Evolutionary conservation across 2,113 vertebrate species (phyloP), one percentile per base, ranked within the genome.

Genomic region (Chaenocephalus aceratus): DNA sequence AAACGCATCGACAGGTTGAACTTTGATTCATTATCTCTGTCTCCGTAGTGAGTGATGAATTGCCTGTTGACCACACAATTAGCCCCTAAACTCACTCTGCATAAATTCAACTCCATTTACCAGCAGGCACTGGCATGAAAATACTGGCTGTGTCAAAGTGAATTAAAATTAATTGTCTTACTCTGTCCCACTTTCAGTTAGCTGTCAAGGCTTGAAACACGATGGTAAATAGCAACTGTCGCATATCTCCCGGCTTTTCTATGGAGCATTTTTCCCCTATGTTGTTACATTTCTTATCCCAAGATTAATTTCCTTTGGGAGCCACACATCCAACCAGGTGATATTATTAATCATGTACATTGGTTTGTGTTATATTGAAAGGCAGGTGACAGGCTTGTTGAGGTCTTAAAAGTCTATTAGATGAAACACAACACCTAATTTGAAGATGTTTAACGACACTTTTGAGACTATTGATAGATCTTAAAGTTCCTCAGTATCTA

Each of bases 221-320:
- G 21, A 70, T 44, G 73, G 41, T 49, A 72, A 86, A 83, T 53
- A 56, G 34, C 48, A 59, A 18, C 49, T 30, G 6, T 15, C 0
- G 0, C 18, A 16, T 66, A 59, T 79, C 62, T 64, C 41, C 5
- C 0, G 2, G 56, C 36, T 53, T 54, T 52, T 70, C 49, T 7
- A 58, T n/a, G 10, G 2, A 45, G 3, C 8, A 36, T 71, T 84
- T 83, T 49, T 53, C 23, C 70, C 57, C 45, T 23, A n/a, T 0
- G 0, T 10, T 46, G 60, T 71, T 70, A 62, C 46, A 49, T 73
- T 75, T 74, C 44, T 46, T 77, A 72, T 81, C 41, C 30, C 51
- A 72, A 74, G 30, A 61, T 80, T 78, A 72, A 90, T 89, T 89
- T 83, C 78, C 74, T 82, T 11, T 30, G 61, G 61, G 80, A 72